A percentile compares a stretch with the other conserved stretches of the same genome.
Conservation (phyloP, 1,140 invertebrate genomes). For the Anoplophora glabripennis region DNA sequence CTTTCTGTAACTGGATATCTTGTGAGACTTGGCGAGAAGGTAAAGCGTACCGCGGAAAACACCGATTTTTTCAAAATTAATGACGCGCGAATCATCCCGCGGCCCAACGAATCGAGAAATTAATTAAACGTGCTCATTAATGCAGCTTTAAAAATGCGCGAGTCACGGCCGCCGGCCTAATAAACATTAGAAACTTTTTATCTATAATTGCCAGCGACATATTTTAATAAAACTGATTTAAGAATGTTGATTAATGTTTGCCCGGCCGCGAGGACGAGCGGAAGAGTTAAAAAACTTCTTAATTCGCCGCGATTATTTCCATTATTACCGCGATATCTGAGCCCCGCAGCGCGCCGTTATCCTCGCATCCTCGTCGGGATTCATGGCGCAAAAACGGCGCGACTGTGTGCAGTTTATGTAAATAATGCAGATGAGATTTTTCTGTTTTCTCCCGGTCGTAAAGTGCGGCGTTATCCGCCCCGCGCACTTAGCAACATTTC, state of each 20-base stretch:
- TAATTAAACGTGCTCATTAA: too few species aligned
- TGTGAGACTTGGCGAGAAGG: too few species aligned
- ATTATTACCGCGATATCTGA: conserved; percentile 31
- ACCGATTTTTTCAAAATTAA: too few species aligned
- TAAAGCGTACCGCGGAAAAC: too few species aligned
- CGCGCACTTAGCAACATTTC: conserved; percentile 43
- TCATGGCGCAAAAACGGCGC: background rate
- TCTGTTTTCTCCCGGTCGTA: conserved; percentile 42
- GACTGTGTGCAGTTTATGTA: conserved; percentile 44
- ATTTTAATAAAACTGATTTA: background rate
- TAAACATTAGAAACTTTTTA: too few species aligned
- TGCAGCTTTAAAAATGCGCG: too few species aligned
- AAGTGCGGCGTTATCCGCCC: conserved; percentile 42
- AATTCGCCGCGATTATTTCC: conserved; percentile 32
- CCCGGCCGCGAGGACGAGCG: background rate
- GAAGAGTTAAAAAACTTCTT: conserved; percentile 34
- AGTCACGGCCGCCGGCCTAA: too few species aligned
- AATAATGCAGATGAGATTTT: conserved; percentile 49
- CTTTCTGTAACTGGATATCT: too few species aligned
- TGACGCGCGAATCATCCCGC: too few species aligned
- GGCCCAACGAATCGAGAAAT: too few species aligned
- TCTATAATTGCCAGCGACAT: too few species aligned
- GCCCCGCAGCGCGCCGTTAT: conserved; percentile 16
- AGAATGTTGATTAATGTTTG: conserved; percentile 8
- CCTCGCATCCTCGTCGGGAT: too few species aligned